Percentiles rank a stretch among this genome's conserved stretches.
phyloP scores from a whole-genome alignment of 1,140 invertebrate species.

The Drosophila melanogaster region DNA sequence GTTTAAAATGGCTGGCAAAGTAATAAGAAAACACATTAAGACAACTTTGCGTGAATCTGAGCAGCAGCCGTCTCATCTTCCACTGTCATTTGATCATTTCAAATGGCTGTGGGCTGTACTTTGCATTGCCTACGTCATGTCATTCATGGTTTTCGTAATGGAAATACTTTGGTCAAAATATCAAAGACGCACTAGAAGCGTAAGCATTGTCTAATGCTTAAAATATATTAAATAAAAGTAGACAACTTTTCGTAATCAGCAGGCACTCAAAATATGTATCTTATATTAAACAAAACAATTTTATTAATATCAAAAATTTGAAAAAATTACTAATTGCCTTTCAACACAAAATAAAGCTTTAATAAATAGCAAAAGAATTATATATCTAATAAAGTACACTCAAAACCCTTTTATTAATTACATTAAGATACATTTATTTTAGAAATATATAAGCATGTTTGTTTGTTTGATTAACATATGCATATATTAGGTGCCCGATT shows the following conservation, averaged over 20 bases:
- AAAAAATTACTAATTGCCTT: too few species aligned
- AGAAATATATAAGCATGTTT: not conserved
- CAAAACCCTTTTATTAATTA: constrained; percentile 1
- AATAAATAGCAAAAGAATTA: too few species aligned
- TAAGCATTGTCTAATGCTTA: not conserved
- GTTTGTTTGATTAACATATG: constrained; percentile 1
- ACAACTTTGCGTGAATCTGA: not conserved
- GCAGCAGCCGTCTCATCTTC: not conserved
- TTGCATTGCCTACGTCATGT: not conserved
- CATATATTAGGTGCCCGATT: too few species aligned
- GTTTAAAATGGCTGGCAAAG: not conserved
- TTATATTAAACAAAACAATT: not conserved
- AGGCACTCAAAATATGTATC: not conserved
- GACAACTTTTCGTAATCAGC: not conserved
- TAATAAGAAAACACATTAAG: not conserved
- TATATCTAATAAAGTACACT: constrained; percentile 1
- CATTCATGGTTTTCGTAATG: not conserved
- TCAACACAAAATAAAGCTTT: too few species aligned
- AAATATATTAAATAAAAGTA: too few species aligned
- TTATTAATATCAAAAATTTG: too few species aligned
- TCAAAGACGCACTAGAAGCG: too few species aligned
- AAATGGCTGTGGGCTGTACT: not conserved
- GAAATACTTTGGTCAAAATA: not conserved
- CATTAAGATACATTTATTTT: not conserved
- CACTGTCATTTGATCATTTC: not conserved